A percentile compares a stretch with the other conserved stretches of the same genome.
These are phyloP conservation scores for Astatotilapia flaviijosephi DNA, from an alignment of 2,113 vertebrate genomes.

Conservation along the genomic window DNA sequence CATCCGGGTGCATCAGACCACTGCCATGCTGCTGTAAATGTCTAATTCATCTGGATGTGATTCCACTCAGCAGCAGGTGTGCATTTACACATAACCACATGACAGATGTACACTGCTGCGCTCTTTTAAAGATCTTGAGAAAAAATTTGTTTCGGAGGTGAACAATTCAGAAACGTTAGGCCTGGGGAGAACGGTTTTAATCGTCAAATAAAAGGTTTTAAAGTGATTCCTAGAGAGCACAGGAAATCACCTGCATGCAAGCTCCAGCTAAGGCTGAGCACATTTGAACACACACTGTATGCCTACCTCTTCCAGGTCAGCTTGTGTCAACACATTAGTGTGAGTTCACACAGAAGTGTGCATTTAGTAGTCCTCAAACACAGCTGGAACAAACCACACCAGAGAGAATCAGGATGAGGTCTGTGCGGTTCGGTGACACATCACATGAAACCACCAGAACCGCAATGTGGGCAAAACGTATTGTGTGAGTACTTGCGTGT, in stretches of 20 bases:
- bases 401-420: not conserved
- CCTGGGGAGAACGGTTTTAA: not conserved
- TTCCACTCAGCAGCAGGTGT: constrained; percentile 55
- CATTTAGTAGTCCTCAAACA: constrained; percentile 24
- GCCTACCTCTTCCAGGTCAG: not conserved
- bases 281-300: not conserved
- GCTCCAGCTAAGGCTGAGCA: not conserved
- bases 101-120: constrained; percentile 1
- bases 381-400: constrained; percentile 31
- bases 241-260: not conserved
- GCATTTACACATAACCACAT: constrained; percentile 26
- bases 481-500: not conserved
- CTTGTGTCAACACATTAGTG: not conserved
- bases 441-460: constrained; percentile 16
- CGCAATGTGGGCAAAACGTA: not conserved
- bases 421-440: constrained; percentile 3
- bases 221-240: not conserved
- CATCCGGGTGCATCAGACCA: constrained; percentile 42
- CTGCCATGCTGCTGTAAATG: constrained; percentile 22
- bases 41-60: constrained; percentile 48
- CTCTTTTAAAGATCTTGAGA: not conserved
- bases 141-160: not conserved
- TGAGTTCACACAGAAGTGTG: constrained; percentile 12
- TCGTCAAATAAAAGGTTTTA: not conserved
- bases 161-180: not conserved